Base-by-base conservation (phyloP, 64 coral and sea anemone genomes). In the Stichodactyla helianthus region DNA sequence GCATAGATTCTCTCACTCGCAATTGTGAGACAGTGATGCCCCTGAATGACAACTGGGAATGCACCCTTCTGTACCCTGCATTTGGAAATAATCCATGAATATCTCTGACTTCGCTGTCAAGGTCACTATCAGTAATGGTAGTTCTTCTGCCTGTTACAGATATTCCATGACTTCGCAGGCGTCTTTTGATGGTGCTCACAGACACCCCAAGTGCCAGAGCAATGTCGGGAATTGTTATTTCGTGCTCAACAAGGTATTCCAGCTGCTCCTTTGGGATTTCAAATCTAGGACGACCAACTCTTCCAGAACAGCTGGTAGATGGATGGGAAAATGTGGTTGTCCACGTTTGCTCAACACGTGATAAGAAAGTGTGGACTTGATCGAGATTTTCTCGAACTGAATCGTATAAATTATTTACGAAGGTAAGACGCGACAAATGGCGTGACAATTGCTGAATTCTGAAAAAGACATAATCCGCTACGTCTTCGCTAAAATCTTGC, bases 201-300 rank as follows among this genome's bases (percentile, higher is more conserved):
- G 5, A 77, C 54, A 85, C 88, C 20, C 88, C 82, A 51, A 85
- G 63, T 56, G 82, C 88, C 19, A 7, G 51, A 90, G 51, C 79
- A 54, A 90, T 91, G 53, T 87, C 79, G 5, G 63, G n/a, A 26
- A 51, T 88, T 26, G 87, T 86, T 14, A 89, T 59, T 23, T 89
- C 87, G 19, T 68, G 54, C 17, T 89, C 92, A 31, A 89, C 82
- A 11, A 93, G 62, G 70, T 89, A 93, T 60, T 93, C 53, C 12
- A 88, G 91, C 82, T 88, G 91, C 59, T 93, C 86, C 64, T 59
- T 77, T 19, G 65, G 52, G 55, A 93, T 55, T 10, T 89, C 87
- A 63, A 93, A 85, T 71, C 52, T 62, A 54, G 91, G 91, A 53
- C 86, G 68, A 19, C 82, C 87, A 7, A 88, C 55, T 22, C 53